These are phyloP conservation scores for Stichodactyla helianthus DNA, from an alignment of 64 coral and sea anemone species.

Conservation along the genomic window DNA sequence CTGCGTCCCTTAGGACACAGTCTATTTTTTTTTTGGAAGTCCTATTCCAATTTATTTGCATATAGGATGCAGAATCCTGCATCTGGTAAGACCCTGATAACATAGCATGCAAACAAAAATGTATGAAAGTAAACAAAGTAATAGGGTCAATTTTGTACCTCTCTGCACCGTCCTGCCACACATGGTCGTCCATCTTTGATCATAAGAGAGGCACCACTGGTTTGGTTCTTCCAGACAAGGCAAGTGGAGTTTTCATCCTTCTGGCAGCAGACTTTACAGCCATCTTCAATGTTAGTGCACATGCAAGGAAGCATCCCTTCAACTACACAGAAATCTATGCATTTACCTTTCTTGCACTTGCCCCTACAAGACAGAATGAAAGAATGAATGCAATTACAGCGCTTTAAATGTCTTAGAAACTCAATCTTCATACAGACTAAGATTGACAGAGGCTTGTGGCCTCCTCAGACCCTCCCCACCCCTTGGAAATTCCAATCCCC, in stretches of 20 bases:
- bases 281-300: slow-evolving; percentile 42
- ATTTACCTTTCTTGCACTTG: slow-evolving; percentile 59
- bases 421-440: no score
- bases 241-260: slow-evolving; percentile 10
- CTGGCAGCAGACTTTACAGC: slow-evolving; percentile 86
- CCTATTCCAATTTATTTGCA: no score
- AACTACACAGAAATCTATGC: slow-evolving; percentile 59
- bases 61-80: no score
- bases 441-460: no score
- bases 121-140: no score
- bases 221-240: slow-evolving; percentile 9
- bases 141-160: slow-evolving; percentile 9
- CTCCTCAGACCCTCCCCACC: no score
- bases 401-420: no score
- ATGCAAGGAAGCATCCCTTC: slow-evolving; percentile 55
- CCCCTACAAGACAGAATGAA: slow-evolving; percentile 38
- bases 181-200: slow-evolving; percentile 59
- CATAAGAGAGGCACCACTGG: not conserved
- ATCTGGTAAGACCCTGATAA: no score
- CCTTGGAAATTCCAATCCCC: no score
- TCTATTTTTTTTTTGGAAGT: no score
- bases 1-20: no score
- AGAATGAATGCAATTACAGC: not conserved
- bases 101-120: no score
- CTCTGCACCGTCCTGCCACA: slow-evolving; percentile 39